These are phyloP conservation scores for Teleogryllus occipitalis DNA, from an alignment of 1,140 invertebrate species.

Conservation along the genomic window DNA sequence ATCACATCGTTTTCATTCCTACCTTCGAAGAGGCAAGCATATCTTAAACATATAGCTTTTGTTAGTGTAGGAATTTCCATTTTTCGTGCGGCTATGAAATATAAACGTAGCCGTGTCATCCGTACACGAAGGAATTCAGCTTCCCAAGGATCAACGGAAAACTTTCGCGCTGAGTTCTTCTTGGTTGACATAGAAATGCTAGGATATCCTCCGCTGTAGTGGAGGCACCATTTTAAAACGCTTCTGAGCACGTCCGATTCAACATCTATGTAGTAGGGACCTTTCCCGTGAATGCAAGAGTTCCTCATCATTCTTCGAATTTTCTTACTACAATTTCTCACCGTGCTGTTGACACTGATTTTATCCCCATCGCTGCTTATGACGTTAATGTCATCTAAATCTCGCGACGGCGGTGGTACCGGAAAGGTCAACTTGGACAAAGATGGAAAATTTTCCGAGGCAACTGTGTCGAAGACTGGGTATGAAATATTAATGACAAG, in stretches of 20 bases:
- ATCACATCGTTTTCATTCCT: neutral
- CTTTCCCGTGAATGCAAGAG: neutral
- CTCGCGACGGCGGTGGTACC: too few relatives aligned
- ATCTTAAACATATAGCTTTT: neutral
- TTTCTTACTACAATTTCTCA: neutral
- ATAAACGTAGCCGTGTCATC: neutral
- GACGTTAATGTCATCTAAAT: too few relatives aligned
- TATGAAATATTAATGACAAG: too few relatives aligned
- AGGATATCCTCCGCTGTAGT: neutral
- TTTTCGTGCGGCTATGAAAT: neutral
- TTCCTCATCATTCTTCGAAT: neutral
- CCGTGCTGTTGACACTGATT: neutral
- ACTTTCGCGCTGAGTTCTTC: neutral
- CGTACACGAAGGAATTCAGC: neutral
- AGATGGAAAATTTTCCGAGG: neutral
- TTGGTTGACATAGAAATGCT: neutral
- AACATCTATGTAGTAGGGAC: neutral
- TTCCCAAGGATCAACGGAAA: neutral
- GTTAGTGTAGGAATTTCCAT: neutral
- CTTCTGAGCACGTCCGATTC: neutral
- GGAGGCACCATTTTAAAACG: neutral
- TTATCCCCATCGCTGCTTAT: neutral
- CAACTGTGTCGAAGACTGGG: too few relatives aligned
- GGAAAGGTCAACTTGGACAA: neutral
- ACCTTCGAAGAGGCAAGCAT: neutral